Evolutionary conservation across 2,888 invertebrate species (phyloP), one percentile per base, ranked within the genome.

Genomic region (Eupithecia exiguata): DNA sequence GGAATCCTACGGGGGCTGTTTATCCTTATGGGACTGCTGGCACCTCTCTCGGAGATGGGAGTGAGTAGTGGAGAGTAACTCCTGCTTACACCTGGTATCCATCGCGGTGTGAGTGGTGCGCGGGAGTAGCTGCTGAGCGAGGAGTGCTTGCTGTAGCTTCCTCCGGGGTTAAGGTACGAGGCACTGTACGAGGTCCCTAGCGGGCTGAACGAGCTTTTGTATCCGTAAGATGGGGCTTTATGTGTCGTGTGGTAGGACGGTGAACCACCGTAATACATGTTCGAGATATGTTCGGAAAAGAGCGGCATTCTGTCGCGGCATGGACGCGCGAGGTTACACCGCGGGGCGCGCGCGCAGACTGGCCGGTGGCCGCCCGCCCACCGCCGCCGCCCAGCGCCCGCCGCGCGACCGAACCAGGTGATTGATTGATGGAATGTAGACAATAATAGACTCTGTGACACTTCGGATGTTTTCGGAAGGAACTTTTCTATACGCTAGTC

Each of bases 51-150:
- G 9, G 96, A 96, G 71, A 97, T 97, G 3, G 97, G 96, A 6
- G 96, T 95, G 70, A 97, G 91, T 83, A 97, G 96, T 0, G 97
- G 97, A 63, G 96, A 96, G 86, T 97, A 97, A 49, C 95, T 95
- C 78, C 94, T 89, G 75, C 89, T 88, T 46, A 91, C 82, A 79
- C 89, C 89, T 71, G 89, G 82, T 74, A 89, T 87, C 91, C 92
- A 94, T 90, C 92, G 87, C 70, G 92, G 89, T 10, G 88, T 84
- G 66, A 91, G 79, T 9, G 91, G 91, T 53, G 91, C 77, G 85
- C 96, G 95, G 77, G 96, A 94, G 81, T 96, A 96, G 58, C 92
- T 91, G 72, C 94, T 83, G 83, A 95, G 89, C 79, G 95, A 90
- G 62, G 94, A 94, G 82, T 95, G 92, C 83, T 90, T 92, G 84